These are phyloP conservation scores for Actinostola sp. DNA, from an alignment of 92 coral and sea anemone genomes.

Conservation along the genomic window DNA sequence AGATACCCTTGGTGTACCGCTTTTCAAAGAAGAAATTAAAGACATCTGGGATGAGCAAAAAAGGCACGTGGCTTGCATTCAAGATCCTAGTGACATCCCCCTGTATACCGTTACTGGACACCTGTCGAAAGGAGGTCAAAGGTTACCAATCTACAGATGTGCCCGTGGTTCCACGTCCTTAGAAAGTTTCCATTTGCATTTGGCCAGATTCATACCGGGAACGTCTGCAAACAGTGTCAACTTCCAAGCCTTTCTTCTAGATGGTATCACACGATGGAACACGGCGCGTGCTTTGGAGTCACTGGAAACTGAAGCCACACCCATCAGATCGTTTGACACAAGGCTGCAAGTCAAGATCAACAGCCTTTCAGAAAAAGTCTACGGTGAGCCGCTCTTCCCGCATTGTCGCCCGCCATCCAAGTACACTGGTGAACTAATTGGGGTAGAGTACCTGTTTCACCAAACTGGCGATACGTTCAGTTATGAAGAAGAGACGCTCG, in stretches of 20 bases:
- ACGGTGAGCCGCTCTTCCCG: background rate
- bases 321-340: conserved; percentile 8
- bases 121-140: conserved; percentile 37
- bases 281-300: conserved; percentile 8
- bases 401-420: conserved; percentile 5
- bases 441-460: conserved; percentile 32
- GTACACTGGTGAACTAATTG: conserved; percentile 33
- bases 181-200: conserved; percentile 68
- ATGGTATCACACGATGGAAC: conserved; percentile 57
- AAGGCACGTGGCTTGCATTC: conserved; percentile 50
- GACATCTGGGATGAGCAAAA: conserved; percentile 39
- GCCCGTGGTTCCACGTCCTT: conserved; percentile 64
- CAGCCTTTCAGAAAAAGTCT: conserved; percentile 4
- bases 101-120: conserved; percentile 45
- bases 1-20: conserved; percentile 60
- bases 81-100: conserved; percentile 47
- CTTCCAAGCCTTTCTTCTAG: conserved; percentile 64
- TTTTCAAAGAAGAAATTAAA: conserved; percentile 33
- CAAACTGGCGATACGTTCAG: conserved; percentile 33
- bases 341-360: conserved; percentile 22
- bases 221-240: conserved; percentile 38
- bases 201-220: conserved; percentile 57
- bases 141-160: conserved; percentile 50
- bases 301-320: background rate
- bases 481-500: conserved; percentile 5